These are phyloP conservation scores for Discoglossus pictus DNA, from an alignment of 2,797 vertebrate genomes.

Conservation along the genomic window DNA sequence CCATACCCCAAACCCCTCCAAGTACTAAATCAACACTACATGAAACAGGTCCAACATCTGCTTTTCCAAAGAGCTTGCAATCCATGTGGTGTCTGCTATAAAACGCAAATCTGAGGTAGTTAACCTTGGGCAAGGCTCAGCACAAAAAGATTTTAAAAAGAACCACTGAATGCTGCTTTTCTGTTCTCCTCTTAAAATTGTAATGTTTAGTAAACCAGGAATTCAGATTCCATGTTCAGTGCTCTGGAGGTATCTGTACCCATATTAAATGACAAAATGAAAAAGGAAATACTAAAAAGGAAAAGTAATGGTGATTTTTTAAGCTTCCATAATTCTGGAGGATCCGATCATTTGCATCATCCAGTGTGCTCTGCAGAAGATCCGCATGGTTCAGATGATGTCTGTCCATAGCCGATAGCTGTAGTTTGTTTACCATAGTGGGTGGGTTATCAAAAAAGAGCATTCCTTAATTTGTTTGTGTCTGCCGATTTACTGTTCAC, in stretches of 20 bases:
- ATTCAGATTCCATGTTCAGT: conserved; percentile 63
- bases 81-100: conserved; percentile 83
- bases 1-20: conserved; percentile 4
- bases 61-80: conserved; percentile 78
- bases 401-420: conserved; percentile 71
- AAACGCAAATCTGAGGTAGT: conserved; percentile 86
- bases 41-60: conserved; percentile 34
- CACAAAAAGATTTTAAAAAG: conserved; percentile 76
- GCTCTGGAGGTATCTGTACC: conserved; percentile 62
- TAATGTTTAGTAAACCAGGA: conserved; percentile 63
- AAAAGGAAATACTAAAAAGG: conserved; percentile 61
- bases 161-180: conserved; percentile 74
- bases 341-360: conserved; percentile 63
- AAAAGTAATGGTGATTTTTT: conserved; percentile 70
- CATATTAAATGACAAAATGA: conserved; percentile 67
- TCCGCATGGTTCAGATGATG: conserved; percentile 67
- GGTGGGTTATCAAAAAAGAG: conserved; percentile 77
- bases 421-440: conserved; percentile 83
- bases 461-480: conserved; percentile 76
- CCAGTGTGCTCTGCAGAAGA: conserved; percentile 66
- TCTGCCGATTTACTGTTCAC: conserved; percentile 85
- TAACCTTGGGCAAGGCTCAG: conserved; percentile 82
- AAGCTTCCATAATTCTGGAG: conserved; percentile 65
- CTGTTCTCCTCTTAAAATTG: conserved; percentile 61
- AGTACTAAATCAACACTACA: conserved; percentile 5